phyloP scores from a whole-genome alignment of 1,140 invertebrate species.

The Sycophila sp. region DNA sequence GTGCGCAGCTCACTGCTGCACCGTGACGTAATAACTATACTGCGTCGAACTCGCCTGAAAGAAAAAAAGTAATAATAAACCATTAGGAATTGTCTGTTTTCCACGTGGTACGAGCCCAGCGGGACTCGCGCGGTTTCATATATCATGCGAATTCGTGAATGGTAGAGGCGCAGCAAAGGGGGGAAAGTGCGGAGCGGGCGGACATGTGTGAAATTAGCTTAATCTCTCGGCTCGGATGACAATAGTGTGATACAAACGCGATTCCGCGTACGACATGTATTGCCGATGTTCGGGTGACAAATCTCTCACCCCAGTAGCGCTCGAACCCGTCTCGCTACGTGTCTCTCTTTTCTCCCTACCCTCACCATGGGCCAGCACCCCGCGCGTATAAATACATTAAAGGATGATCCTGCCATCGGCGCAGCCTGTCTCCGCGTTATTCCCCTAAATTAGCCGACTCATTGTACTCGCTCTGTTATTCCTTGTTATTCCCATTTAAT shows the following conservation, averaged over 20 bases:
- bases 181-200: conserved; percentile 48
- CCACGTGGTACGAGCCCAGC: too few relatives aligned
- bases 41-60: too few relatives aligned
- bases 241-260: conserved; percentile 62
- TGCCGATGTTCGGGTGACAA: conserved; percentile 58
- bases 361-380: too few relatives aligned
- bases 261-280: conserved; percentile 59
- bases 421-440: conserved; percentile 20
- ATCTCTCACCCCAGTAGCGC: conserved; percentile 60
- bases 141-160: conserved; percentile 50
- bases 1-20: too few relatives aligned
- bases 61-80: too few relatives aligned
- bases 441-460: conserved; percentile 30
- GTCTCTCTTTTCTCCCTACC: conserved; percentile 47
- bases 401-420: conserved; percentile 65
- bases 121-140: conserved; percentile 33
- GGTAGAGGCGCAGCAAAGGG: conserved; percentile 7
- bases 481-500: too few relatives aligned
- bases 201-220: conserved; percentile 69
- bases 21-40: too few relatives aligned
- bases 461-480: too few relatives aligned
- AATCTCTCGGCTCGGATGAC: conserved; percentile 67
- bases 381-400: conserved; percentile 67
- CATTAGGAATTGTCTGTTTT: conserved; percentile 25
- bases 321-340: conserved; percentile 48